Base-by-base conservation (phyloP, 2,113 vertebrate genomes). In the Burhinus oedicnemus region DNA sequence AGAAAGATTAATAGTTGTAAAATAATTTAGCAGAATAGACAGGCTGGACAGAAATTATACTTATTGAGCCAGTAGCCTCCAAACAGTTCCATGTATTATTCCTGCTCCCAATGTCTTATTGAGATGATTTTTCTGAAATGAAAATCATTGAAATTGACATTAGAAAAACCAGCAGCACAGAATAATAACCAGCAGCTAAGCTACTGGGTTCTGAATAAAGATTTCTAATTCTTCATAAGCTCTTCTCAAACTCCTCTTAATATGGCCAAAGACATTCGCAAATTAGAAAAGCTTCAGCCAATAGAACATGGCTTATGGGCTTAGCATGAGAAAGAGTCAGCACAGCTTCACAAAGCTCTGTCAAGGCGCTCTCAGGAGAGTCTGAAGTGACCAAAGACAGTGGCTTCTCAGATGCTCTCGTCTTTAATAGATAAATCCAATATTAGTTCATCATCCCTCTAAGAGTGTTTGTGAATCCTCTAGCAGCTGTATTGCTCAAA, bases 101-200 rank as follows among this genome's bases (percentile, higher is more conserved):
- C 30, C 42, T 77, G 20, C n/a, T 75, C 61, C 62, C 32, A 58
- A 6, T 61, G 42, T 75, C 8, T 62, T 90, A 90, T 40, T 85
- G 80, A 75, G 60, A 76, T 54, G 5, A 72, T 84, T 95, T 60
- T 96, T 91, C 71, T 71, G 52, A 95, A 93, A 90, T n/a, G 2
- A 93, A 97, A 96, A 95, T 90, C 3, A 81, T 36, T 78, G 47
- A 87, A 95, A 94, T 57, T 64, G 25, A 65, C 72, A n/a, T 88
- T 58, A 72, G 44, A 91, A 87, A 83, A 95, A 55, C 0, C 51
- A 47, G 40, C 40, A 83, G 29, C 23, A 49, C 74, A 76, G 51
- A 94, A 94, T 91, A 94, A 97, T 78, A 91, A 65, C 78, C 49
- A 92, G 40, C 40, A 85, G 68, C 47, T 95, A 93, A 93, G 70